Percentiles rank a stretch among this genome's conserved stretches.
Conservation (phyloP, 1,140 invertebrate genomes). For the Diabrotica undecimpunctata region DNA sequence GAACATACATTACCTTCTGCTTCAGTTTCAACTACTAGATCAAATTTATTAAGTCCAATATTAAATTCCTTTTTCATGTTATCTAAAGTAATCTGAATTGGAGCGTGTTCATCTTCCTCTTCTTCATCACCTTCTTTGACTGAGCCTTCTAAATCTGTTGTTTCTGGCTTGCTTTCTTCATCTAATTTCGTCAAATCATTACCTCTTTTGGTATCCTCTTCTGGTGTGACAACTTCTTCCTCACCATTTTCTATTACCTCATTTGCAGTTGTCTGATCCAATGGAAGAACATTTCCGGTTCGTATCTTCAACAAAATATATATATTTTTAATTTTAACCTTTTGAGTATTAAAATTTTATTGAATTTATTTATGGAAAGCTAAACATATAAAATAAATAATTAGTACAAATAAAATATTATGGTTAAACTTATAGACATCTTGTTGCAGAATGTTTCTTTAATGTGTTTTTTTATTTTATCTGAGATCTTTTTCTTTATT, state of each 20-base stretch:
- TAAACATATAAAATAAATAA: too few relatives aligned
- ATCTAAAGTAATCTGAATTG: conserved; percentile 34
- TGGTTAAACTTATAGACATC: too few relatives aligned
- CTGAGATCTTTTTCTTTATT: too few relatives aligned
- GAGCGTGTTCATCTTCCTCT: conserved; percentile 20
- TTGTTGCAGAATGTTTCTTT: too few relatives aligned
- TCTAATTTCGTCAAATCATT: background rate
- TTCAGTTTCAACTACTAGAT: conserved; percentile 27
- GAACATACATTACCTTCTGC: conserved; percentile 25
- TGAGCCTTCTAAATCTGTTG: background rate
- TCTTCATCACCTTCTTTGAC: conserved; percentile 17
- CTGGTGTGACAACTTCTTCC: background rate
- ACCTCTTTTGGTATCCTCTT: background rate
- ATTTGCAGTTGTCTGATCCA: background rate
- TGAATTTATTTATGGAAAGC: too few relatives aligned
- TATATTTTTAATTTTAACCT: background rate
- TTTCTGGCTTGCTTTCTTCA: background rate
- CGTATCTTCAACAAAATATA: background rate
- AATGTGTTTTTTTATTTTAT: too few relatives aligned
- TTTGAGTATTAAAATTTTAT: background rate
- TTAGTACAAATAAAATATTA: too few relatives aligned
- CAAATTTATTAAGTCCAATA: conserved; percentile 41
- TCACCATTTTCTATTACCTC: background rate
- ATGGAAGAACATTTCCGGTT: background rate
- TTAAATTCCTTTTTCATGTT: conserved; percentile 40